Base-by-base conservation (phyloP, 1,140 invertebrate species). In the Apolygus lucorum region DNA sequence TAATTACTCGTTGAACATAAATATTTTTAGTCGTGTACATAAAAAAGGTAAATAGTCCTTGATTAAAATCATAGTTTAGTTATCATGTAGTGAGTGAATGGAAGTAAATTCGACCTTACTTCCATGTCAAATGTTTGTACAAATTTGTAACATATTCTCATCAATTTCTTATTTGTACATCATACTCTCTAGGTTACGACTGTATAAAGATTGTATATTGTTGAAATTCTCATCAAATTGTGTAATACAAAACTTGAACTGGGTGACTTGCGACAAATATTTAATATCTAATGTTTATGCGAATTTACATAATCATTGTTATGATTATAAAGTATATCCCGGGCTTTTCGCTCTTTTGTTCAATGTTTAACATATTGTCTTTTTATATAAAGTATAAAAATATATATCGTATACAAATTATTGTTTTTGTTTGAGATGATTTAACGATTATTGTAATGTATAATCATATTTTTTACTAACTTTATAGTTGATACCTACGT, bases 181-280 rank as follows among this genome's bases (percentile, higher is more conserved):
- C n/a, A n/a, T n/a, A n/a, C n/a, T n/a, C n/a, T n/a, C n/a, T n/a
- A n/a, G n/a, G n/a, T n/a, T n/a, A n/a, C n/a, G n/a, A n/a, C n/a
- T n/a, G n/a, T n/a, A n/a, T n/a, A n/a, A 49, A 49, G 17, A 49
- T 49, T 11, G 8, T 49, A 17, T 11, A 49, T 11, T 11, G 17
- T 49, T 49, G 34, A 11, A 49, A 49, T 49, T 49, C 17, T 49
- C 8, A 11, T 11, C 34, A 49, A 49, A 49, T 49, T 34, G 26
- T 29, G 34, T 66, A 66, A 29, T 34, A 34, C 25, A 28, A 17
- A 34, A 42, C n/a, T 42, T 66, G n/a, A 21, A 34, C 29, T 66
- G 64, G 28, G 64, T 66, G 64, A 66, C 64, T 66, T 66, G 28
- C 34, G 64, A 66, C 64, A 66, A 66, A 24, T 66, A 66, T 34